A percentile compares a stretch with the other conserved stretches of the same genome.
Conservation (phyloP, 2,797 vertebrate species). For the Notolepis coatsorum region DNA sequence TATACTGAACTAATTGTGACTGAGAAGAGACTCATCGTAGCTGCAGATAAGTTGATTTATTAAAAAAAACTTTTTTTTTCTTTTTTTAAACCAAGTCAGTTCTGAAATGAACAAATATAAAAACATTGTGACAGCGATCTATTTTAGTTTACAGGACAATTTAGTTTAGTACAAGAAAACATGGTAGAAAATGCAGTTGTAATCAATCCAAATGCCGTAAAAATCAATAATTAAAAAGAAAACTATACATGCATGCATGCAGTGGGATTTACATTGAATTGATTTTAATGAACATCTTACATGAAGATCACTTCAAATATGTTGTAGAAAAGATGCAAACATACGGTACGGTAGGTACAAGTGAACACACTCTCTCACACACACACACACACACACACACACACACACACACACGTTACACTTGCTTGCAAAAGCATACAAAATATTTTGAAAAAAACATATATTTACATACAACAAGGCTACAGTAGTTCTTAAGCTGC, state of each 20-base stretch:
- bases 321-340: not conserved
- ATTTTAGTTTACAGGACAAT: slow-evolving; percentile 53
- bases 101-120: slow-evolving; percentile 49
- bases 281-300: slow-evolving; percentile 6
- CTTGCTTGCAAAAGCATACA: not conserved
- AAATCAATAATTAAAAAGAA: slow-evolving; percentile 46
- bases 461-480: not conserved
- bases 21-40: not conserved
- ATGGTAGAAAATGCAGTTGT: slow-evolving; percentile 24
- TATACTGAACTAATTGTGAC: not conserved
- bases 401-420: not conserved
- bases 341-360: not conserved
- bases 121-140: slow-evolving; percentile 48
- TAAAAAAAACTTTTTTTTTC: slow-evolving; percentile 25
- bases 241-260: slow-evolving; percentile 46
- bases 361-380: not conserved
- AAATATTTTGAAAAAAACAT: not conserved
- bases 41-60: slow-evolving; percentile 36
- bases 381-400: not conserved
- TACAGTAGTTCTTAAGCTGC: not conserved
- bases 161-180: slow-evolving; percentile 49
- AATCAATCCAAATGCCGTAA: not conserved
- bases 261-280: slow-evolving; percentile 36
- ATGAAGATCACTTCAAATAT: slow-evolving; percentile 1
- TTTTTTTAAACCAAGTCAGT: slow-evolving; percentile 41